phyloP scores from a whole-genome alignment of 2,113 vertebrate species.

The Onychorhynchus coronatus region DNA sequence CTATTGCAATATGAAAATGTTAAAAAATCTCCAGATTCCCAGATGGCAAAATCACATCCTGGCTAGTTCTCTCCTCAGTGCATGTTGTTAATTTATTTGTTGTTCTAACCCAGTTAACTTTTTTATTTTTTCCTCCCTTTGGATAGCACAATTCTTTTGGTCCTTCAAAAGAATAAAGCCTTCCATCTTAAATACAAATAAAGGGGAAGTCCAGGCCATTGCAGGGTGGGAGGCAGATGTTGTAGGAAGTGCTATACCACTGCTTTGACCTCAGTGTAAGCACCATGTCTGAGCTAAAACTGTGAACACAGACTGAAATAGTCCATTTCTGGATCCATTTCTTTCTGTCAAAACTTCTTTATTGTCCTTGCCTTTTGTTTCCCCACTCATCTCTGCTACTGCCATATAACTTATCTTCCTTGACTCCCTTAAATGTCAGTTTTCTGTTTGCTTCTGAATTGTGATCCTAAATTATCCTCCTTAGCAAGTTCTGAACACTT shows the following conservation, averaged over 20 bases:
- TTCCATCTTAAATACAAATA: background rate
- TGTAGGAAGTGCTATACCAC: background rate
- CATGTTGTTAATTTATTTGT: slow-evolving; percentile 7
- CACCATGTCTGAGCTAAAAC: fast-evolving
- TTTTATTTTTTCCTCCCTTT: background rate
- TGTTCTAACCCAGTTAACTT: background rate
- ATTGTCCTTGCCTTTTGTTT: background rate
- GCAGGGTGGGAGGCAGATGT: background rate
- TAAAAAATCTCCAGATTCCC: background rate
- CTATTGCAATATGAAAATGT: background rate
- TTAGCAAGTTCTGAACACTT: background rate
- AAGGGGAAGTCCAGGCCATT: background rate
- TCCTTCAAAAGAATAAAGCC: background rate
- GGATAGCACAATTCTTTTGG: background rate
- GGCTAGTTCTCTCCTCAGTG: background rate
- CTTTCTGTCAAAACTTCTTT: background rate
- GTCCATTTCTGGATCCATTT: background rate
- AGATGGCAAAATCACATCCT: background rate
- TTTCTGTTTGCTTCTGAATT: background rate
- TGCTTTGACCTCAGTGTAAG: background rate
- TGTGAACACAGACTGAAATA: background rate
- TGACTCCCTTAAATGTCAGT: background rate
- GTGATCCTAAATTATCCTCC: background rate
- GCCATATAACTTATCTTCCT: background rate
- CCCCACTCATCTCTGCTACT: background rate